Percentiles rank a stretch among this genome's conserved stretches.
phyloP scores from a whole-genome alignment of 2,888 invertebrate genomes.

The Hedya salicella region DNA sequence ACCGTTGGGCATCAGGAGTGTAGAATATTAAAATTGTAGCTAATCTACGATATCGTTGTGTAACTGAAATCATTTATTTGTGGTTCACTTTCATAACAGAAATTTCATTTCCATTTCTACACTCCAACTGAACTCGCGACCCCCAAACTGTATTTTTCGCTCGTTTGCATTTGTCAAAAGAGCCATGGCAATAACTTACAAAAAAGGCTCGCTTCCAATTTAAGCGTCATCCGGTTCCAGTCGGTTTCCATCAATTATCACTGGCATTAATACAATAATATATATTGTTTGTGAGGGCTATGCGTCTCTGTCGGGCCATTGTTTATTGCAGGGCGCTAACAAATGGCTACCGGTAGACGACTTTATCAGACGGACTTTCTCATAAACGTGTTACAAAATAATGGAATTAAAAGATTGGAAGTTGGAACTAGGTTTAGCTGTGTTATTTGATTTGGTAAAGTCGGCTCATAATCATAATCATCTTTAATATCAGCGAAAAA shows the following conservation, averaged over 20 bases:
- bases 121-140: not conserved
- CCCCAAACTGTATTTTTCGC: conserved; percentile 13
- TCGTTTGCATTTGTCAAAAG: conserved; percentile 36
- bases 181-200: conserved; percentile 36
- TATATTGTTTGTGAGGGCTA: conserved; percentile 47
- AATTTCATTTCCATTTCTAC: not conserved
- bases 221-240: conserved; percentile 46
- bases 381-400: not conserved
- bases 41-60: too few species aligned
- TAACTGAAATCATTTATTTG: not conserved
- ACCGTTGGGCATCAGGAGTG: too few species aligned
- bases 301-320: conserved; percentile 39
- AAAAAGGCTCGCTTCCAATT: conserved; percentile 37
- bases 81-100: not conserved
- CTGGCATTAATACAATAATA: conserved; percentile 52
- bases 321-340: conserved; percentile 36
- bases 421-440: too few species aligned
- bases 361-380: conserved; percentile 18
- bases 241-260: conserved; percentile 52
- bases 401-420: too few species aligned
- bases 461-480: too few species aligned
- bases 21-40: too few species aligned
- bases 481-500: too few species aligned
- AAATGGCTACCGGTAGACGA: conserved; percentile 33
- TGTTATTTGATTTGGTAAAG: too few species aligned